Evolutionary conservation across 2,888 invertebrate species (phyloP).

Genomic region (Macrophya annulata): DNA sequence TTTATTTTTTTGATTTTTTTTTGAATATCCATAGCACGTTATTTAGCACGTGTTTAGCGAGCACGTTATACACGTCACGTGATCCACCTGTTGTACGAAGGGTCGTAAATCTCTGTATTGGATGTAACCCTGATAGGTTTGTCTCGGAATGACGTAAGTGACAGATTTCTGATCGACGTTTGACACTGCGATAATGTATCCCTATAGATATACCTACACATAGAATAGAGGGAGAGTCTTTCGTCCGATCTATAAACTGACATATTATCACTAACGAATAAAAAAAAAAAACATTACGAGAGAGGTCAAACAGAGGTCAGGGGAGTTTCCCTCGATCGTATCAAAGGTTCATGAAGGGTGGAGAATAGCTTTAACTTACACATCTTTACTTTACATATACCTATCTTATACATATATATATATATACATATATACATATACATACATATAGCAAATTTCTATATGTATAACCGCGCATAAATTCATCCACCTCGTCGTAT

Average conservation of each 20-base stretch:
- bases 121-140: slow-evolving; percentile 79
- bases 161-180: slow-evolving; percentile 76
- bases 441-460: not conserved
- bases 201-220: not conserved
- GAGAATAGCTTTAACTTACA: not conserved
- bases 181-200: slow-evolving; percentile 71
- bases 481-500: slow-evolving; percentile 71
- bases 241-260: not conserved
- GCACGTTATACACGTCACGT: slow-evolving; percentile 40
- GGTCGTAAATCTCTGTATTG: slow-evolving; percentile 77
- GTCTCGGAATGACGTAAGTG: slow-evolving; percentile 79
- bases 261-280: not conserved
- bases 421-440: not conserved
- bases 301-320: slow-evolving; percentile 45
- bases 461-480: slow-evolving; percentile 63
- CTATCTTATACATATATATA: not conserved
- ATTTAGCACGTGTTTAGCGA: not conserved
- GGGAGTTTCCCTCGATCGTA: slow-evolving; percentile 43
- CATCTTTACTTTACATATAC: too few species aligned
- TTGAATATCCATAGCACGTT: not conserved
- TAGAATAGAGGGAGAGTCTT: not conserved
- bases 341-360: slow-evolving; percentile 41
- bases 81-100: slow-evolving; percentile 72
- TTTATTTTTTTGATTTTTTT: not conserved
- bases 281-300: not conserved